These are phyloP conservation scores for Eclectus roratus DNA, from an alignment of 2,113 vertebrate genomes.

Conservation along the genomic window DNA sequence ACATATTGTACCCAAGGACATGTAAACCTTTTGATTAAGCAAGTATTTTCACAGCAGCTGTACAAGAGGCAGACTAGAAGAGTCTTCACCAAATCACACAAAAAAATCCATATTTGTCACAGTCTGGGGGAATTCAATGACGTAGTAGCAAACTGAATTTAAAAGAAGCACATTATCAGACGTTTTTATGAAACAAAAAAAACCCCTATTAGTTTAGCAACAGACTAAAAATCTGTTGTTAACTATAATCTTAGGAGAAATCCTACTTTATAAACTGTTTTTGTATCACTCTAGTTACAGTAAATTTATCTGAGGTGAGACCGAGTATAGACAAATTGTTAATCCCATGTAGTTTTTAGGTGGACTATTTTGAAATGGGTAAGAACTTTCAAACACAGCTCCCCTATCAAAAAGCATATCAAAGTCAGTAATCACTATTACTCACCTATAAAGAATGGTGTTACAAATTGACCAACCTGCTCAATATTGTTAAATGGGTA, in stretches of 20 bases:
- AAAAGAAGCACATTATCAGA: background rate
- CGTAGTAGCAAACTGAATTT: background rate
- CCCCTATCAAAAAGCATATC: background rate
- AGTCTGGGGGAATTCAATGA: background rate
- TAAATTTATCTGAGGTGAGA: background rate
- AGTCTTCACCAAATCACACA: background rate
- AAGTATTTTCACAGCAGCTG: conserved; percentile 2
- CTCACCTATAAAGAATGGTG: background rate
- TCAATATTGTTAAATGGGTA: background rate
- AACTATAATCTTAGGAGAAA: background rate
- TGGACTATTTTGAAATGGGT: background rate
- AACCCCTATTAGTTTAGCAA: background rate
- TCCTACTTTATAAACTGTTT: background rate
- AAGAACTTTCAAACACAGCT: background rate
- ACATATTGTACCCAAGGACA: conserved; percentile 41
- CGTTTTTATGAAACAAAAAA: background rate
- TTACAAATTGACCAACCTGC: background rate
- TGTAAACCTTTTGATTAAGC: conserved; percentile 41
- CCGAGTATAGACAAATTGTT: background rate
- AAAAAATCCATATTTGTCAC: background rate
- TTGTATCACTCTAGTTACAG: background rate
- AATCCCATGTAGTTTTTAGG: background rate
- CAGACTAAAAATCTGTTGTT: background rate
- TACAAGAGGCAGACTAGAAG: background rate
- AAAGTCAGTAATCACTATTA: background rate